Percentiles rank a stretch among this genome's conserved stretches.
phyloP scores from a whole-genome alignment of 1,140 invertebrate genomes.

The Philaenus spumarius region DNA sequence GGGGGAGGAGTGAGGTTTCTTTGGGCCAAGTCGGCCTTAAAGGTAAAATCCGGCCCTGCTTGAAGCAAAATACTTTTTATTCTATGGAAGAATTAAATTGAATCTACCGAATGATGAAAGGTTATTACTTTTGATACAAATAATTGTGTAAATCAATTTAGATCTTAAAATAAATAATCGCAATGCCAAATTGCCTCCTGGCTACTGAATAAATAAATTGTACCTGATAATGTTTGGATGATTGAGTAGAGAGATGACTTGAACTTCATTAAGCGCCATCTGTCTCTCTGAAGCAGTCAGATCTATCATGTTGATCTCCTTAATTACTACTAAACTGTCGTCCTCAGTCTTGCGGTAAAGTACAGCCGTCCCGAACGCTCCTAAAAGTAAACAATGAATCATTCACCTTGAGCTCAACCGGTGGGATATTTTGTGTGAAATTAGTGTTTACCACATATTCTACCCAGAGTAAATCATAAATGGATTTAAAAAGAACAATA shows the following conservation, averaged over 20 bases:
- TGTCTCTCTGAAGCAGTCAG: constrained; percentile 58
- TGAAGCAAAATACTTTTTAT: no score
- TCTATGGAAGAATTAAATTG: no score
- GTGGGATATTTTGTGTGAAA: background rate
- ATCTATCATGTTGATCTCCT: constrained; percentile 69
- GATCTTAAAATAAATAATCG: no score
- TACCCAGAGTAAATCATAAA: background rate
- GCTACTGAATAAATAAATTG: no score
- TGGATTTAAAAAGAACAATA: no score
- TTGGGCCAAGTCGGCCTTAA: no score
- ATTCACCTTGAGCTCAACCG: background rate
- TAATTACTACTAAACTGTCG: constrained; percentile 61
- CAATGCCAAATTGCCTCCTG: no score
- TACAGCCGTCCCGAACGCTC: constrained; percentile 68
- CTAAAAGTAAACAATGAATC: constrained; percentile 35
- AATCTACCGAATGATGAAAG: no score
- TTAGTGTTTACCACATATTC: background rate
- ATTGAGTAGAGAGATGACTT: constrained; percentile 60
- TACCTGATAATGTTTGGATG: constrained; percentile 66
- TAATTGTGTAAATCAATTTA: no score
- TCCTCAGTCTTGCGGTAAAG: constrained; percentile 59
- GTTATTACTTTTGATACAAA: no score
- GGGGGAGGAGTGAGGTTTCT: no score
- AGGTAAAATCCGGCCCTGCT: no score
- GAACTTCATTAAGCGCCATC: constrained; percentile 69